Base-by-base conservation (phyloP, 2,113 vertebrate genomes). In the Miniopterus natalensis region DNA sequence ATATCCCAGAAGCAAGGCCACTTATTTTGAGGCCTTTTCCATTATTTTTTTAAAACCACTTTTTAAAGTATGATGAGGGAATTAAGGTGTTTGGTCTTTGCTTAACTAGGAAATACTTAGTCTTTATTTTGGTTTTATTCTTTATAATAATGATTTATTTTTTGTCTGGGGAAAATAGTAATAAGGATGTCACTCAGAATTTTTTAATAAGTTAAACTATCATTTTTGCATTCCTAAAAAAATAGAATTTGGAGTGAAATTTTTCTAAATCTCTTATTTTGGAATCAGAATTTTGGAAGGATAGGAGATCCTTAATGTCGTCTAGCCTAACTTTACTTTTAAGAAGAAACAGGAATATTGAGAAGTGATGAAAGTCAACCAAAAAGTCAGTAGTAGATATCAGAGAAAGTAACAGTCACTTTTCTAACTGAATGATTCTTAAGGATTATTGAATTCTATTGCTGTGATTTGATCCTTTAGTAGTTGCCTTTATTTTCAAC, bases 281-380 rank as follows among this genome's bases (percentile, higher is more conserved):
- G n/a, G 31, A 92, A 79, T 92, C 61, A 78, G 63, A 84, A 94
- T 92, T 95, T 81, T 95, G n/a, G 71, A 61, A 94, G 18, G 20
- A 51, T 49, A 71, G 27, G 40, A 29, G 45, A n/a, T 88, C 31
- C 78, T 90, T 14, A 71, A 6, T 91, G 12, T 61, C 36, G 74
- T 84, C 11, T 90, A 75, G 8, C 73, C 11, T 90, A 93, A 40
- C 25, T 86, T 86, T 84, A 79, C 42, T 81, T 94, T 94, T 11
- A 94, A 80, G 88, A 95, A 90, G 68, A 93, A 74, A 68, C 55
- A 86, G n/a, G 75, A 87, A 55, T 92, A 92, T 17, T 94, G 92
- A 95, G 73, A 88, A 47, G 40, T 80, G 57, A 84, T 80, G 36
- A 53, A 79, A 57, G 84, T 80, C 31, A 89, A 85, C 36, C 20